Base-by-base conservation (phyloP, 2,113 vertebrate genomes). In the Sylvilagus bachmani region DNA sequence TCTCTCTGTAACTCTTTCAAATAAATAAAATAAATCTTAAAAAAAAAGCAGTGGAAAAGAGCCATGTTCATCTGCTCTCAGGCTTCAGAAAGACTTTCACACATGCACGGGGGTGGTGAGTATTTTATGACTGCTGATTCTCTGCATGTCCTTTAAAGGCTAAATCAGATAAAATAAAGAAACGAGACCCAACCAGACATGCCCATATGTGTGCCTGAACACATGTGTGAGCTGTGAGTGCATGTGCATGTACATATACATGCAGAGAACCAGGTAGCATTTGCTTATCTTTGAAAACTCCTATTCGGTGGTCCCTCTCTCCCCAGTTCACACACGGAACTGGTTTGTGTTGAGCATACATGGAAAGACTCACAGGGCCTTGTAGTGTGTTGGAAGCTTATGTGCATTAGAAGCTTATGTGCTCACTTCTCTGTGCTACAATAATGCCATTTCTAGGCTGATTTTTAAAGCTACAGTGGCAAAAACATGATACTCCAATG, bases 81-180 rank as follows among this genome's bases (percentile, higher is more conserved):
- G 31, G 70, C 10, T 66, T 84, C 66, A 66, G 44, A 86, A 73
- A 14, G 66, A 89, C 61, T 81, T 73, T 36, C 89, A 8, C 44
- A 33, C 0, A 51, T 33, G 83, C 4, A 38, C 24, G 44, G 53
- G 33, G 44, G 31, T 74, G 25, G 66, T 61, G 14, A 84, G 10
- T 29, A 79, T 75, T 86, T 82, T 49, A 82, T 75, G n/a, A 13
- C 11, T 55, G 58, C 10, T 3, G 77, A 67, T 53, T 83, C 13
- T 86, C 51, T 67, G 22, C 21, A 38, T 16, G 73, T 21, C 11
- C n/a, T 86, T 93, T 83, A 84, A 93, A 93, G 29, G 55, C 19
- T 73, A 69, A 8, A 22, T 78, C n/a, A 86, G 33, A 14, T 58
- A 38, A 84, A 69, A 82, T 78, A 90, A 53, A 73, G 17, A 83